A percentile compares a stretch with the other conserved stretches of the same genome.
Evolutionary conservation across 2,797 vertebrate species (phyloP).

Genomic region (Bucorvus abyssinicus): DNA sequence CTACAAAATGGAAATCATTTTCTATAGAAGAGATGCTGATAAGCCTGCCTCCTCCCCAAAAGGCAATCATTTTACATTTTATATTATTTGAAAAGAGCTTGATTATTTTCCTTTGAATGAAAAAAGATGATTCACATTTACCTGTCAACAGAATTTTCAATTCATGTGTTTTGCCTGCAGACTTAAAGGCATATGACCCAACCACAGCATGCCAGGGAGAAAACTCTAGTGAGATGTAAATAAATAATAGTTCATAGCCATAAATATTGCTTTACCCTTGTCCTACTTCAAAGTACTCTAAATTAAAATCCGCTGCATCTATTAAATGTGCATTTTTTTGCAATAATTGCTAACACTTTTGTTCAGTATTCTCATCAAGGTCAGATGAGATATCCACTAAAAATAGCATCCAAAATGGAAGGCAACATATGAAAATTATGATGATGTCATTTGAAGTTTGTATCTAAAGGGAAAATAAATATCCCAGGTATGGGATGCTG

Average conservation of each 20-base stretch:
- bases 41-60: constrained; percentile 71
- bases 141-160: constrained; percentile 78
- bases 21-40: constrained; percentile 79
- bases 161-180: constrained; percentile 65
- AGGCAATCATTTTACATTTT: constrained; percentile 83
- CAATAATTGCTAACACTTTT: not conserved
- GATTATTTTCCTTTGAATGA: constrained; percentile 81
- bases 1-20: constrained; percentile 83
- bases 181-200: constrained; percentile 74
- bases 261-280: not conserved
- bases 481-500: not conserved
- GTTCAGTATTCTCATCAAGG: not conserved
- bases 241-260: constrained; percentile 54
- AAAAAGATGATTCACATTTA: constrained; percentile 79
- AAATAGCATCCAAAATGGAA: not conserved
- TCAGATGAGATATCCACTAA: not conserved
- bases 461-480: not conserved
- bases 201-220: constrained; percentile 34
- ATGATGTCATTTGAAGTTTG: not conserved
- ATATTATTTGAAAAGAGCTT: constrained; percentile 84
- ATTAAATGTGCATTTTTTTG: not conserved
- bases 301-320: constrained; percentile 31
- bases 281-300: constrained; percentile 14
- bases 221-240: constrained; percentile 50
- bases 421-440: not conserved